phyloP scores from a whole-genome alignment of 1,140 invertebrate genomes.

The Temnothorax longispinosus region DNA sequence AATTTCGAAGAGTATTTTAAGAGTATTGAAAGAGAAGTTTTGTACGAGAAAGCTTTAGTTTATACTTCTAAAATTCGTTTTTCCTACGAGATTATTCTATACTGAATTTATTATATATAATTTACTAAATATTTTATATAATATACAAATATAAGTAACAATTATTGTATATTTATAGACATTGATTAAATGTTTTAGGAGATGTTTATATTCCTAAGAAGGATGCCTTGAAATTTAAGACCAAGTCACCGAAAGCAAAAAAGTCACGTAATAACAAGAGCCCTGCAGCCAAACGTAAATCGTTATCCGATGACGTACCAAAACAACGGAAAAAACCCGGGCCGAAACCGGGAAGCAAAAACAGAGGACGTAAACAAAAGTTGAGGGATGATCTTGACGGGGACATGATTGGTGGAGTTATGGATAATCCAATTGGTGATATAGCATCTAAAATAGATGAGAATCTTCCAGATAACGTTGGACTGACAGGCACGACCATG shows the following conservation, averaged over 20 bases:
- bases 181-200: constrained; percentile 69
- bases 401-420: constrained; percentile 72
- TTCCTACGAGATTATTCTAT: no score
- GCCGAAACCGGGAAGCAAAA: constrained; percentile 84
- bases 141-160: background rate
- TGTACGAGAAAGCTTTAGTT: no score
- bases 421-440: constrained; percentile 75
- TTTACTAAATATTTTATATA: background rate
- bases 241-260: constrained; percentile 79
- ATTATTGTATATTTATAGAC: background rate
- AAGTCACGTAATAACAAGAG: constrained; percentile 80
- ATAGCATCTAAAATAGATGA: constrained; percentile 74
- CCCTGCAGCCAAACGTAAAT: constrained; percentile 78
- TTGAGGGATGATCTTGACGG: constrained; percentile 78
- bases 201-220: constrained; percentile 84
- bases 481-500: constrained; percentile 67
- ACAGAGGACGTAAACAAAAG: constrained; percentile 76
- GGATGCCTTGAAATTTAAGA: constrained; percentile 75
- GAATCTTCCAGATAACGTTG: constrained; percentile 71
- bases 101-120: background rate
- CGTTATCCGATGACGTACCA: constrained; percentile 77
- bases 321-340: constrained; percentile 83
- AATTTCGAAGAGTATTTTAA: no score
- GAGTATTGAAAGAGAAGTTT: no score
- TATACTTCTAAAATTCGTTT: no score